These are phyloP conservation scores for Brachypodius melanocephalos DNA, from an alignment of 2,113 vertebrate species.

Conservation along the genomic window DNA sequence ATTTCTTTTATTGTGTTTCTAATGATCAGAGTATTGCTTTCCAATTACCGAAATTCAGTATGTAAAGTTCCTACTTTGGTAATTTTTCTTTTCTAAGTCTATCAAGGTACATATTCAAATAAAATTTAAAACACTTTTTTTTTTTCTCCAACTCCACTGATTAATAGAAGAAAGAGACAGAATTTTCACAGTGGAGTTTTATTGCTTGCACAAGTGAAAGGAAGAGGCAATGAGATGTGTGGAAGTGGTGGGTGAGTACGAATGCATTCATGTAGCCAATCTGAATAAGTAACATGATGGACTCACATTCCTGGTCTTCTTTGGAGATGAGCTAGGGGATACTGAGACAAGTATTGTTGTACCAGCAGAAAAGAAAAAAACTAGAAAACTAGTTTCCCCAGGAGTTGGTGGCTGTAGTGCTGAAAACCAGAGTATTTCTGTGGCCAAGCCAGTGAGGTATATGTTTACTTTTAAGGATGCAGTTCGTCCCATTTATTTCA, in stretches of 20 bases:
- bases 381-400: not conserved
- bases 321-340: not conserved
- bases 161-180: not conserved
- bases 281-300: not conserved
- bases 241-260: not conserved
- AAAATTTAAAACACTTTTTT: not conserved
- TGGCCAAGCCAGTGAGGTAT: not conserved
- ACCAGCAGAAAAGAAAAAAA: not conserved
- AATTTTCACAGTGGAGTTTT: not conserved
- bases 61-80: not conserved
- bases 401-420: not conserved
- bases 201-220: not conserved
- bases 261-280: not conserved
- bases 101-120: not conserved
- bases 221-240: not conserved
- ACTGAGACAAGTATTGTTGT: not conserved
- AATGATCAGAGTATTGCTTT: not conserved
- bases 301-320: not conserved
- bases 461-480: not conserved
- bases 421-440: not conserved
- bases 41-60: not conserved
- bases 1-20: not conserved
- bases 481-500: constrained; percentile 17
- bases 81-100: not conserved
- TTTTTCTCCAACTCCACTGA: fast-evolving